Base-by-base conservation (phyloP, 2,888 invertebrate species). In the Synanthedon vespiformis region DNA sequence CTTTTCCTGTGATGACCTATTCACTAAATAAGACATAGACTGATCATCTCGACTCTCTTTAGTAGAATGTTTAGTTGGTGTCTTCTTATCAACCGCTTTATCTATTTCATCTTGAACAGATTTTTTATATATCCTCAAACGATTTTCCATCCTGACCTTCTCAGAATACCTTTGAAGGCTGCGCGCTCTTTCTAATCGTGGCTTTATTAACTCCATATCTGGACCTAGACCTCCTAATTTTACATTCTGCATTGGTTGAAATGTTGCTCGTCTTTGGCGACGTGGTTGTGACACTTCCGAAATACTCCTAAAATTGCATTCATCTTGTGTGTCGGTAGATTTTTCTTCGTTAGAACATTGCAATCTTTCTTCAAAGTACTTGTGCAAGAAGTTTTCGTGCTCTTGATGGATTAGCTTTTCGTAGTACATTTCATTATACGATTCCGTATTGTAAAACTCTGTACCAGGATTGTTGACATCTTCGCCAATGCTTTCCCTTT, bases 131-230 rank as follows among this genome's bases (percentile, higher is more conserved):
- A 87, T 84, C 64, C 66, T 79, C 2, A 85, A 62, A 16, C 84
- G 70, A 57, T 87, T 87, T 64, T 82, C 84, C 80, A 83, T 84
- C 59, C 87, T 72, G 0, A 87, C 81, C 57, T 77, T 84, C 64
- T 87, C 87, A 2, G 87, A 87, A 63, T 87, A 87, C 58, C 87
- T 75, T 63, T 87, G 87, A 27, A 87, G 70, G 52, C 87, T 85
- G 58, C 81, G 71, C 50, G 87, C 86, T 70, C 87, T 73, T 60
- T 86, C 85, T 47, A 86, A 58, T 54, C 84, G 73, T 14, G 87
- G 87, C 58, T 74, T 81, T 12, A 86, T 83, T 49, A 71, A 74
- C 57, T 85, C 83, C 54, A 80, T 59, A 54, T 87, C 87, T 13
- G 87, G 84, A 2, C 87, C 87, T 22, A 87, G 61, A 0, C 87